Evolutionary conservation across 2,797 vertebrate genomes (phyloP).

Genomic region (Peromyscus nudipes): DNA sequence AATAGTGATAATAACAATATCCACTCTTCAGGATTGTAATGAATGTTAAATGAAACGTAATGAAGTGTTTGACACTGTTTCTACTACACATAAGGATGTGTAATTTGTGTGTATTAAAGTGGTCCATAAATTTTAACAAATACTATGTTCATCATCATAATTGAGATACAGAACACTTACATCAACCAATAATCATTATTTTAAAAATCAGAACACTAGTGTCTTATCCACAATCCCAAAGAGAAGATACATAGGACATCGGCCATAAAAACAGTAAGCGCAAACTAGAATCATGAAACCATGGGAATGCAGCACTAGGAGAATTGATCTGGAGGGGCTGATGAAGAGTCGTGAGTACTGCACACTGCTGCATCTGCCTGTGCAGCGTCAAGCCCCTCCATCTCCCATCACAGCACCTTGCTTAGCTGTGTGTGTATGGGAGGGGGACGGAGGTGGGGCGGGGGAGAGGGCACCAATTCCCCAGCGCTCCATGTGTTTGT

Average conservation of each 20-base stretch:
- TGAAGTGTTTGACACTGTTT: not conserved
- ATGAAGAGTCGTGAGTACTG: not conserved
- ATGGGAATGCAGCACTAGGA: not conserved
- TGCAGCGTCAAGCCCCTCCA: not conserved
- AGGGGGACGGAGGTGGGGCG: too few species aligned
- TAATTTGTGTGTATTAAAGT: conserved; percentile 42
- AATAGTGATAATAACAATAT: not conserved
- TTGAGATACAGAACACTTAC: not conserved
- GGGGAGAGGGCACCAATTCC: not conserved
- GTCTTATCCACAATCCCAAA: conserved; percentile 7
- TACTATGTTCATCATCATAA: not conserved
- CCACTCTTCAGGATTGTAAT: not conserved
- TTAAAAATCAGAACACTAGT: conserved; percentile 52
- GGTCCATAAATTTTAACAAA: not conserved
- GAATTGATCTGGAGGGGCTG: not conserved
- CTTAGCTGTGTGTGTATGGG: not conserved
- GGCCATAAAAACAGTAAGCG: conserved; percentile 18
- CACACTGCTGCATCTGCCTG: not conserved
- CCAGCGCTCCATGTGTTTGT: not conserved
- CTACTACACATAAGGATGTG: not conserved
- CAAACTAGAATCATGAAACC: not conserved
- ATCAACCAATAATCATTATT: conserved; percentile 13
- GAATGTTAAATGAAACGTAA: not conserved
- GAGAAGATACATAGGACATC: not conserved
- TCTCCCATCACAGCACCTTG: not conserved